Evolutionary conservation across 2,888 invertebrate species (phyloP), one percentile per base, ranked within the genome.

Genomic region (Melangyna quadrimaculata): DNA sequence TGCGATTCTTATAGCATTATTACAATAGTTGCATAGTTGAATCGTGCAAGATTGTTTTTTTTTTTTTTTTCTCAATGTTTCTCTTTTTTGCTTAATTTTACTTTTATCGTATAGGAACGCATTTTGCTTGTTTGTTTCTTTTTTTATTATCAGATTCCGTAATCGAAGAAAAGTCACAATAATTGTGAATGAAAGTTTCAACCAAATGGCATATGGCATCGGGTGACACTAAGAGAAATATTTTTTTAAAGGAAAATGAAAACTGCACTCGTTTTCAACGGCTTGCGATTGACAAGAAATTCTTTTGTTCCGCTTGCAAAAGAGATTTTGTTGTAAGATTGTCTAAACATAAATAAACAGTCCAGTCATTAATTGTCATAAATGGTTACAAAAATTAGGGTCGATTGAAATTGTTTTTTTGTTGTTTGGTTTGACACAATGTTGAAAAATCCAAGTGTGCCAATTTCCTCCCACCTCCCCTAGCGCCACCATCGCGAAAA

Each of bases 1-100:
- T 86, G 51, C 48, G 73, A 73, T 51, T 71, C 75, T 84, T 78
- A 84, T 84, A 71, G 84, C 71, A 80, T 73, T 83, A 80, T 80
- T 84, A 80, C 80, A 73, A 73, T 81, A 48, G 74, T 32, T 9
- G 5, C 63, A 55, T 27, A 71, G 71, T 65, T 55, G 55, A 83
- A 78, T 63, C 69, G 73, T 74, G 70, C 53, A 69, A 51, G 51
- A n/a, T n/a, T n/a, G n/a, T n/a, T n/a, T n/a, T n/a, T n/a, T n/a
- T n/a, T n/a, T 67, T 67, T 67, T 65, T 63, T 45, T 19, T 19
- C 37, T 22, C 14, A 14, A 17, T 22, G 35, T 35, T 35, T 10
- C 27, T 32, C 2, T 70, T 57, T 71, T 51, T 45, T 45, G 7
- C 35, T 45, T 24, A 17, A 40, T 19, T 77, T 81, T 65, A 71